Evolutionary conservation across 2,797 vertebrate species (phyloP).

Genomic region (Malurus leucopterus): DNA sequence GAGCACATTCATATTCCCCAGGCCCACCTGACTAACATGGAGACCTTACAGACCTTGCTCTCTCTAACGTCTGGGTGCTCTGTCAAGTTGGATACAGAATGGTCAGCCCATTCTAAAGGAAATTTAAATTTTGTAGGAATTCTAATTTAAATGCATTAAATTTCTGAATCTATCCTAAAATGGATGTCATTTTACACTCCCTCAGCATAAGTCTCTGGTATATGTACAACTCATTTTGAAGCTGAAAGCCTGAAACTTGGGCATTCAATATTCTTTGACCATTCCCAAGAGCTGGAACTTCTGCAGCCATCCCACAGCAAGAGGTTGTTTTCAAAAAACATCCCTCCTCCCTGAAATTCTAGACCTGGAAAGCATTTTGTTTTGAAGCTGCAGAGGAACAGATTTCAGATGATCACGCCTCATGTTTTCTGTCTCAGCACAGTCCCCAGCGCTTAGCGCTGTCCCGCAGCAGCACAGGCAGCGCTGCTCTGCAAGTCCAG

Average conservation of each 20-base stretch:
- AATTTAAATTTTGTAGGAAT: neutral
- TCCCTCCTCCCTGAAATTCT: neutral
- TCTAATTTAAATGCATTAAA: neutral
- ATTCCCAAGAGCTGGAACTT: neutral
- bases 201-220: neutral
- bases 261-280: neutral
- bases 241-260: neutral
- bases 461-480: neutral
- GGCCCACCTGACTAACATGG: neutral
- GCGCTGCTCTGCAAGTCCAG: neutral
- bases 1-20: neutral
- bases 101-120: neutral
- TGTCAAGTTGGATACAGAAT: neutral
- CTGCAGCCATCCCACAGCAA: neutral
- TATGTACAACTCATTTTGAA: accelerated
- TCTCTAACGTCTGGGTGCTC: neutral
- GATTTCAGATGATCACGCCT: neutral
- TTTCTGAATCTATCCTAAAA: neutral
- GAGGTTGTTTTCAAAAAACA: neutral
- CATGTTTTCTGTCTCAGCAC: neutral
- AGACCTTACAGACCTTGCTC: neutral
- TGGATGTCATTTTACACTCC: neutral
- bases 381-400: neutral
- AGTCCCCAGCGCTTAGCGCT: accelerated
- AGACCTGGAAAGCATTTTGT: neutral